A percentile compares a stretch with the other conserved stretches of the same genome.
phyloP scores from a whole-genome alignment of 1,140 invertebrate species.

The Trichonephila clavata region DNA sequence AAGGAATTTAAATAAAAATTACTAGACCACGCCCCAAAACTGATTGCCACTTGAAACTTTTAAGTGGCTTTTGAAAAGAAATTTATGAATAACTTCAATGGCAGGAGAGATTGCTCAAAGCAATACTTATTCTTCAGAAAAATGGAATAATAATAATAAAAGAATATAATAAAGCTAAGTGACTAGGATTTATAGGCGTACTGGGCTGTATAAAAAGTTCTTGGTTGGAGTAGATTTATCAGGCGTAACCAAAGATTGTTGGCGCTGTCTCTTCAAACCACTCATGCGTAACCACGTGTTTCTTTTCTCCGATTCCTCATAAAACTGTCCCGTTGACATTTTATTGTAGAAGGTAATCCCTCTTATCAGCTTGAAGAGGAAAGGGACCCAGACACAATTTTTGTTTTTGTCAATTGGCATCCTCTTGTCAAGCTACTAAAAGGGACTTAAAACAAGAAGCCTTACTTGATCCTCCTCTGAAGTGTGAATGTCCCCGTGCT shows the following conservation, averaged over 20 bases:
- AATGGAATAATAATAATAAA: not conserved
- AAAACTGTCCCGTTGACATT: constrained; percentile 63
- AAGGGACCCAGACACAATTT: constrained; percentile 19
- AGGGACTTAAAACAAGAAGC: constrained; percentile 2
- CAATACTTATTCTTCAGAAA: not conserved
- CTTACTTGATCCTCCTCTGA: not conserved
- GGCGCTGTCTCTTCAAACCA: not conserved
- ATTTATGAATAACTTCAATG: constrained; percentile 8
- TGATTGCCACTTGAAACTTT: not conserved
- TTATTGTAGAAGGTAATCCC: constrained; percentile 59
- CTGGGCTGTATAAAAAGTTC: not conserved
- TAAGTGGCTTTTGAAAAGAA: not conserved
- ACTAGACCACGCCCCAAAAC: not conserved
- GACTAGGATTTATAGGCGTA: constrained; percentile 21
- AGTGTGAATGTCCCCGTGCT: not conserved
- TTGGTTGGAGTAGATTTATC: not conserved
- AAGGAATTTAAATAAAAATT: not conserved
- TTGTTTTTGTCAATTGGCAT: constrained; percentile 11
- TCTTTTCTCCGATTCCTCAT: constrained; percentile 44
- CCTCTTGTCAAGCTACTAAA: constrained; percentile 5
- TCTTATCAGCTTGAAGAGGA: constrained; percentile 30
- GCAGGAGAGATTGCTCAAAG: not conserved
- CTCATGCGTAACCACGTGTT: constrained; percentile 20
- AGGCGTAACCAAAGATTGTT: constrained; percentile 44
- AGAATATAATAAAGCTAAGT: constrained; percentile 4